A percentile compares a stretch with the other conserved stretches of the same genome.
Conservation (phyloP, 2,888 invertebrate genomes). For the Drosophila macrospina region DNA sequence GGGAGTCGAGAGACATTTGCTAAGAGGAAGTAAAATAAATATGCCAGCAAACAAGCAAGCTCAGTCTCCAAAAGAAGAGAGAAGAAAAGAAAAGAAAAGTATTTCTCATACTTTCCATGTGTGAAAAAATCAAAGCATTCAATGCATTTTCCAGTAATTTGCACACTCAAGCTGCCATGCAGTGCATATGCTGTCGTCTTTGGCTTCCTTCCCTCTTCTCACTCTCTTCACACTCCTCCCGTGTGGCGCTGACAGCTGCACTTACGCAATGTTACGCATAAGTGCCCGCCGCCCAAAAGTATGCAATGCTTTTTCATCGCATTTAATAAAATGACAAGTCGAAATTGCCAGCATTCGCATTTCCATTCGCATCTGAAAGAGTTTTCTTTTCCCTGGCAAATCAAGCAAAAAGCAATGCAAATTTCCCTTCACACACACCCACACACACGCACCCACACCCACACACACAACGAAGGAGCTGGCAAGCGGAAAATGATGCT, state of each 20-base stretch:
- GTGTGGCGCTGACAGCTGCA: constrained; percentile 69
- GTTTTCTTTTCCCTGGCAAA: constrained; percentile 11
- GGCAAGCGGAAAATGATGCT: constrained; percentile 82
- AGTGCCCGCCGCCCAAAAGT: constrained; percentile 53
- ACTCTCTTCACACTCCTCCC: background rate
- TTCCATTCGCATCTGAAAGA: background rate
- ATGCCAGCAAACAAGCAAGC: constrained; percentile 7
- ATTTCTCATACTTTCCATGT: constrained; percentile 6
- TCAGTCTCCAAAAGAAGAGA: background rate
- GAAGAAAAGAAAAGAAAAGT: constrained; percentile 3
- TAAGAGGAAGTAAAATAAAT: constrained; percentile 2
- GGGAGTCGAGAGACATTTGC: constrained; percentile 5
- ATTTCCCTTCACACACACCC: background rate
- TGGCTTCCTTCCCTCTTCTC: background rate
- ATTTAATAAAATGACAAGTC: constrained; percentile 60
- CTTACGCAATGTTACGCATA: constrained; percentile 77
- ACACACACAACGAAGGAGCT: constrained; percentile 47
- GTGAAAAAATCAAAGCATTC: constrained; percentile 53
- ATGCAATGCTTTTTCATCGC: constrained; percentile 44
- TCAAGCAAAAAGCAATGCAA: constrained; percentile 29
- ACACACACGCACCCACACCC: too few relatives aligned
- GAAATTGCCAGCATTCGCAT: constrained; percentile 35
- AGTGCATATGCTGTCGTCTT: constrained; percentile 35
- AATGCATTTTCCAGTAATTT: constrained; percentile 73
- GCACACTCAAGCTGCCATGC: constrained; percentile 75